Evolutionary conservation across 2,113 vertebrate genomes (phyloP).

Genomic region (Ictidomys tridecemlineatus): DNA sequence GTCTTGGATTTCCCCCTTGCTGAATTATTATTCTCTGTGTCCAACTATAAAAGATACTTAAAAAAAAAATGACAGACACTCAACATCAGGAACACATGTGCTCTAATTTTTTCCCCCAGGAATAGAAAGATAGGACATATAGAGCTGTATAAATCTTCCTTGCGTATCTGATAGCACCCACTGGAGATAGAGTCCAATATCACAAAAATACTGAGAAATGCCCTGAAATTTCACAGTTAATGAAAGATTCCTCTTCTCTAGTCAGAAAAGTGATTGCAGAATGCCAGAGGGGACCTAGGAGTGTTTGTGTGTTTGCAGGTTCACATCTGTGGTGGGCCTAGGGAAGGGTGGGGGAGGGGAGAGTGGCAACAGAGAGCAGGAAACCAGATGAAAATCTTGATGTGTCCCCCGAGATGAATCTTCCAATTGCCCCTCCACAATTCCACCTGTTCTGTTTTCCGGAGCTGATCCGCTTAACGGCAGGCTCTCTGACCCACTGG

Average conservation of each 20-base stretch:
- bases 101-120: not conserved
- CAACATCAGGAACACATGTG: not conserved
- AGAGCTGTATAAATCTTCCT: not conserved
- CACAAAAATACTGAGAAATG: not conserved
- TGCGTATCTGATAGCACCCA: not conserved
- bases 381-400: not conserved
- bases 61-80: constrained; percentile 16
- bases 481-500: not conserved
- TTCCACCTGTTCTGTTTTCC: not conserved
- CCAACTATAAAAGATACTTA: not conserved
- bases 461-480: not conserved
- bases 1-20: constrained; percentile 23
- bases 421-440: not conserved
- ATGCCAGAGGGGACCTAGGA: not conserved
- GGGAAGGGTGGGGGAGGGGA: fast-evolving
- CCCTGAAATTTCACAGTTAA: not conserved
- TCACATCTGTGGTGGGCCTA: not conserved
- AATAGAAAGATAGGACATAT: not conserved
- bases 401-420: not conserved
- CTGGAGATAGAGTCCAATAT: not conserved
- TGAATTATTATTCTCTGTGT: constrained; percentile 20
- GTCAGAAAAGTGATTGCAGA: not conserved
- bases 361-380: not conserved
- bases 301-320: fast-evolving
- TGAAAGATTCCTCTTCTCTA: not conserved